Base-by-base conservation (phyloP, 2,888 invertebrate genomes). In the Eupithecia exiguata region DNA sequence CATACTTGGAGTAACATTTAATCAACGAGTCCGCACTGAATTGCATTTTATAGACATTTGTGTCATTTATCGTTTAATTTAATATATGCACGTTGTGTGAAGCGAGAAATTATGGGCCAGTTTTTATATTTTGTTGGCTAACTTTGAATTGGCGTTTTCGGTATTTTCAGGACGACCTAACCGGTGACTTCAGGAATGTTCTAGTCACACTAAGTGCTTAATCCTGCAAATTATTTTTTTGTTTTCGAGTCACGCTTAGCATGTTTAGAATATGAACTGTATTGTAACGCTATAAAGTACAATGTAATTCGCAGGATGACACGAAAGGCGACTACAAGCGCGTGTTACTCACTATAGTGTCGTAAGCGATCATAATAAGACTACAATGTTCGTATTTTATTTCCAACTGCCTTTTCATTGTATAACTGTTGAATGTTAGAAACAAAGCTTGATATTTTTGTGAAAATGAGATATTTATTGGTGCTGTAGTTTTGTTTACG, bases 291-390 rank as follows among this genome's bases (percentile, higher is more conserved):
- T 85, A 86, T 83, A 82, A 86, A 84, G 89, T 89, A 86, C 88
- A 88, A 89, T 92, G 88, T 91, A 89, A 91, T 92, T 95, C 95
- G 88, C 95, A 96, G 96, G 96, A 95, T 86, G 96, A 96, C 92
- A 93, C 96, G 83, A 96, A 96, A 85, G 96, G 96, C 72, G 96
- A 96, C 94, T 96, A 96, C 94, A 95, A 95, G 92, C 95, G 95
- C 85, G 95, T 96, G 82, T 95, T 97, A 91, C 94, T 96, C 80
- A 95, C 95, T 81, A 81, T 96, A 84, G 92, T 94, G 79, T 92
- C 92, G 75, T 94, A 91, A 86, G 87, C 85, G 35, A 80, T 86
- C 89, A 87, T 89, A 89, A 90, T 90, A 87, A 84, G 86, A 86
- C 85, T 84, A 83, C 85, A 80, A 77, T 78, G 78, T 81, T 77